Evolutionary conservation across 2,888 invertebrate species (phyloP), one percentile per base, ranked within the genome.

Genomic region (Eudasyphora cyanicolor): DNA sequence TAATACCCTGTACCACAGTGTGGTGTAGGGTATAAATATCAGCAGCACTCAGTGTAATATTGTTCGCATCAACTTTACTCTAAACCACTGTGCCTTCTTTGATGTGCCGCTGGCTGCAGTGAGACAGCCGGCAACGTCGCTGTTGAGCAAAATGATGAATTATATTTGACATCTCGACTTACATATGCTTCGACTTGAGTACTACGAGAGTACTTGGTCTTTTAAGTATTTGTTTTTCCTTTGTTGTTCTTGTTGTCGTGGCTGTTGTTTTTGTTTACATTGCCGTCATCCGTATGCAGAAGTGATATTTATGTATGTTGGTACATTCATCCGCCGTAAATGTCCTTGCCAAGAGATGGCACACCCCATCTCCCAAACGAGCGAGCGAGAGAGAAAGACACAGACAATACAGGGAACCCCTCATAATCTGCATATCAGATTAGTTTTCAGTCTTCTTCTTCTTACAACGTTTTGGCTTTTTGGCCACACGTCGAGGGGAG

Each of bases 151-250:
- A 78, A 84, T 84, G 84, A 84, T 84, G 84, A 84, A 84, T 84
- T 78, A 84, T 81, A 84, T 84, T 69, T 84, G 78, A 62, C 75
- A 81, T 42, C 24, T 29, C 73, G 24, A 74, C 67, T 32, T 32
- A 73, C 51, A 49, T 27, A 24, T 32, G 64, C 51, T 35, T 3
- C 49, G 14, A 24, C 21, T 17, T 14, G 19, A 49, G 42, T 60
- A 10, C 32, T 83, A 74, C 76, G 19, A 3, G 19, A 49, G 42
- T 57, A 12, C 35, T 83, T 83, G 77, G 69, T 62, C 75, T 57
- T 84, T 64, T 79, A 81, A 81, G 84, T 79, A 81, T 84, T 84
- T 84, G 81, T 84, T 84, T 74, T 45, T 49, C 60, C 45, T 73
- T 79, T 79, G 73, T 82, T 76, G 21, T 7, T 82, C 62, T 38